Evolutionary conservation across 2,113 vertebrate genomes (phyloP).

Genomic region (Esox niger): DNA sequence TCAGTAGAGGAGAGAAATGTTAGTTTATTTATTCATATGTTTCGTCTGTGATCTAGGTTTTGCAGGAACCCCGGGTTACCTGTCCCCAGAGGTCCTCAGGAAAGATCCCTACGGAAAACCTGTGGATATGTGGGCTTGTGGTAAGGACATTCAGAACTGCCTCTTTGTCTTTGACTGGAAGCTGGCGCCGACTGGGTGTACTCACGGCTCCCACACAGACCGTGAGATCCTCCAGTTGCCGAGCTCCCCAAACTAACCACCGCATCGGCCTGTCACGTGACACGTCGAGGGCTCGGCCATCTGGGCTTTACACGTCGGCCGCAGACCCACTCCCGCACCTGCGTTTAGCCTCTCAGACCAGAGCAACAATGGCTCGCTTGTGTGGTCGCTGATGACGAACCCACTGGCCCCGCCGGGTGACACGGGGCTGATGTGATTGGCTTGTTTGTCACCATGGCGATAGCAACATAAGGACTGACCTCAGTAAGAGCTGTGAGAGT

Average conservation of each 20-base stretch:
- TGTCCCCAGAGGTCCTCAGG: constrained; percentile 93
- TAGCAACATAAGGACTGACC: background rate
- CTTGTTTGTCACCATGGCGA: constrained; percentile 1
- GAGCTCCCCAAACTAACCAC: constrained; percentile 45
- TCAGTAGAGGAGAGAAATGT: background rate
- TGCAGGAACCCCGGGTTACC: constrained; percentile 93
- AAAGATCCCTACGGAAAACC: constrained; percentile 98
- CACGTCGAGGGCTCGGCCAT: constrained; percentile 29
- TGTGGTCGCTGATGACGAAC: background rate
- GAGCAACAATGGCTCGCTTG: no score
- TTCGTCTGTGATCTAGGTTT: constrained; percentile 75
- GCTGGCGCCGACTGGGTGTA: background rate
- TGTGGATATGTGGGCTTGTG: constrained; percentile 99
- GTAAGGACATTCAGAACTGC: constrained; percentile 67
- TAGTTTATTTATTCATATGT: constrained; percentile 1
- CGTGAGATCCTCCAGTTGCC: constrained; percentile 1
- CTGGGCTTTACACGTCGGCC: constrained; percentile 17
- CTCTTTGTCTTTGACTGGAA: background rate
- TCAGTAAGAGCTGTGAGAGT: background rate
- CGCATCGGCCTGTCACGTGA: constrained; percentile 7
- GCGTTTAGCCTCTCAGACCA: no score
- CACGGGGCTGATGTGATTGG: background rate
- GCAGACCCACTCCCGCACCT: background rate
- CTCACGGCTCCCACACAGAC: background rate
- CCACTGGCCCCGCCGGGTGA: background rate